These are phyloP conservation scores for Ceyx melanurus DNA, from an alignment of 2,113 vertebrate species.

Conservation along the genomic window DNA sequence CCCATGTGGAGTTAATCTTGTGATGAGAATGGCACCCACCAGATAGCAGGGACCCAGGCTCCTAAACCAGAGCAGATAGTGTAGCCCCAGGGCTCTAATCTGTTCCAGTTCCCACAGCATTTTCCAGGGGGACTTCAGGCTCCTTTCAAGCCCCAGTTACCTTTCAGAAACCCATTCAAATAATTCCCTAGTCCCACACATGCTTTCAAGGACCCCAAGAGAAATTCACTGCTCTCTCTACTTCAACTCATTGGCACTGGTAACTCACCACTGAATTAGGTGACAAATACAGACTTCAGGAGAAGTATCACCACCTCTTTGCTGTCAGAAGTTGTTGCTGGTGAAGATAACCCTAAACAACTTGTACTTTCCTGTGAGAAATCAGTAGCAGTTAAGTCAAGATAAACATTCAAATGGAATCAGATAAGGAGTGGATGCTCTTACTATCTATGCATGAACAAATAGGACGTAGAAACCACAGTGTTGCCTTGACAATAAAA, in stretches of 20 bases:
- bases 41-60: not conserved
- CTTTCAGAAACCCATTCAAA: not conserved
- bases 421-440: conserved; percentile 54
- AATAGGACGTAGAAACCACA: conserved; percentile 41
- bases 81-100: not conserved
- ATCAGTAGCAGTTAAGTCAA: conserved; percentile 27
- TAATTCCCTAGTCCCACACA: not conserved
- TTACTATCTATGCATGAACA: conserved; percentile 42
- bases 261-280: not conserved
- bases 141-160: not conserved
- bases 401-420: conserved; percentile 54
- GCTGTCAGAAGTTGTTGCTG: conserved; percentile 10
- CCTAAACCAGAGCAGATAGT: not conserved
- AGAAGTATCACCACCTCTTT: not conserved
- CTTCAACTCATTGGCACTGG: not conserved
- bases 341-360: conserved; percentile 25
- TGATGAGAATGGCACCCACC: not conserved
- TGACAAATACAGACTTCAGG: not conserved
- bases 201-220: not conserved
- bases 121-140: not conserved
- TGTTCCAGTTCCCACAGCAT: not conserved
- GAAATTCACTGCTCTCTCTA: not conserved
- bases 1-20: not conserved
- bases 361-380: conserved; percentile 17
- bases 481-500: conserved; percentile 65